These are phyloP conservation scores for Falco concolor DNA, from an alignment of 2,797 vertebrate genomes.

Conservation along the genomic window DNA sequence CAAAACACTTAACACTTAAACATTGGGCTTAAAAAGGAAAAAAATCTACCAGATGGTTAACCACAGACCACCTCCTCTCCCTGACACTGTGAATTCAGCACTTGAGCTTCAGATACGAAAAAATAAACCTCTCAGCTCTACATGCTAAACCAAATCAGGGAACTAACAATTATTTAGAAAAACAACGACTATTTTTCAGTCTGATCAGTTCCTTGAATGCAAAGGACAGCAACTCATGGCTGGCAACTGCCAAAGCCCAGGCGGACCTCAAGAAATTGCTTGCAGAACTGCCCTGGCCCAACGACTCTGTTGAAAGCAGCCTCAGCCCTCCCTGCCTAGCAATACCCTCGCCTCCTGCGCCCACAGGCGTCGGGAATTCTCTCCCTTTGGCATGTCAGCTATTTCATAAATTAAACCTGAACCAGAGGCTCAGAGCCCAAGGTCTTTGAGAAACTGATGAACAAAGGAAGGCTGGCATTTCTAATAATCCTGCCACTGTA, in stretches of 20 bases:
- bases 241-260: neutral
- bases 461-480: neutral
- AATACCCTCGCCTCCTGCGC: accelerated
- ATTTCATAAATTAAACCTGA: neutral
- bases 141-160: neutral
- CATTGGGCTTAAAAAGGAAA: neutral
- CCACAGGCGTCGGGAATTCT: accelerated
- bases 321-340: neutral
- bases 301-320: neutral
- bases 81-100: neutral
- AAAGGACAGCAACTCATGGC: neutral
- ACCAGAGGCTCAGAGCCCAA: neutral
- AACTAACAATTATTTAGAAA: neutral
- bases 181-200: neutral
- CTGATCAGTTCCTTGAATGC: neutral
- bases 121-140: neutral
- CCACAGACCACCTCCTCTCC: neutral
- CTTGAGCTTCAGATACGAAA: neutral
- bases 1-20: neutral
- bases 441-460: neutral
- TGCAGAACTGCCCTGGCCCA: neutral
- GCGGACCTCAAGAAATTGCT: neutral
- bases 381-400: neutral
- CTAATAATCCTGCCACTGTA: neutral
- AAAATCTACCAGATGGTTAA: neutral